Evolutionary conservation across 2,888 invertebrate species (phyloP).

Genomic region (Sussaba pulchella): DNA sequence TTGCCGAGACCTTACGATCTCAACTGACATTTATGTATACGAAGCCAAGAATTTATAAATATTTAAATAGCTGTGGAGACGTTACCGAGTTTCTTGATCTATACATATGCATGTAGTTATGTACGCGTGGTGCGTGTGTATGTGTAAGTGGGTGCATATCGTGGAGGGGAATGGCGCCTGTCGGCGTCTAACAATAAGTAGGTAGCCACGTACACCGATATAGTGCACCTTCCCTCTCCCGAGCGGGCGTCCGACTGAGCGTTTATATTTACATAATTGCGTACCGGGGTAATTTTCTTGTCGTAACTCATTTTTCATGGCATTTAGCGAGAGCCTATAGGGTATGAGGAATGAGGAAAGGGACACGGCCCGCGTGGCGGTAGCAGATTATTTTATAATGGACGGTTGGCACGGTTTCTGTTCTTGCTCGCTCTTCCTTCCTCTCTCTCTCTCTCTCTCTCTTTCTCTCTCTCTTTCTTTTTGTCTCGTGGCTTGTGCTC

Average conservation of each 20-base stretch:
- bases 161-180: constrained; percentile 49
- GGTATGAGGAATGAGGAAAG: constrained; percentile 40
- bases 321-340: constrained; percentile 66
- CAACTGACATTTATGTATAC: too few relatives aligned
- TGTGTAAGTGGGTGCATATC: constrained; percentile 50
- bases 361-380: constrained; percentile 64
- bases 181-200: constrained; percentile 54
- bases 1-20: too few relatives aligned
- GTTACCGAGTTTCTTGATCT: not conserved
- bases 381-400: constrained; percentile 72
- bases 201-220: constrained; percentile 42
- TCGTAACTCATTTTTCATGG: constrained; percentile 76
- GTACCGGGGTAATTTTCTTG: constrained; percentile 74
- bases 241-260: constrained; percentile 48
- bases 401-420: constrained; percentile 55
- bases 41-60: too few relatives aligned
- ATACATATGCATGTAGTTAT: constrained; percentile 1
- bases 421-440: constrained; percentile 2
- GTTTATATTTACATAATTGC: constrained; percentile 75
- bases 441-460: constrained; percentile 10
- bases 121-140: constrained; percentile 7
- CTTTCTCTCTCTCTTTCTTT: not conserved
- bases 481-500: not conserved
- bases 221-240: constrained; percentile 39
- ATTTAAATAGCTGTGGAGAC: too few relatives aligned